Percentiles rank a stretch among this genome's conserved stretches.
phyloP scores from a whole-genome alignment of 1,140 invertebrate species.

The Listronotus oregonensis region DNA sequence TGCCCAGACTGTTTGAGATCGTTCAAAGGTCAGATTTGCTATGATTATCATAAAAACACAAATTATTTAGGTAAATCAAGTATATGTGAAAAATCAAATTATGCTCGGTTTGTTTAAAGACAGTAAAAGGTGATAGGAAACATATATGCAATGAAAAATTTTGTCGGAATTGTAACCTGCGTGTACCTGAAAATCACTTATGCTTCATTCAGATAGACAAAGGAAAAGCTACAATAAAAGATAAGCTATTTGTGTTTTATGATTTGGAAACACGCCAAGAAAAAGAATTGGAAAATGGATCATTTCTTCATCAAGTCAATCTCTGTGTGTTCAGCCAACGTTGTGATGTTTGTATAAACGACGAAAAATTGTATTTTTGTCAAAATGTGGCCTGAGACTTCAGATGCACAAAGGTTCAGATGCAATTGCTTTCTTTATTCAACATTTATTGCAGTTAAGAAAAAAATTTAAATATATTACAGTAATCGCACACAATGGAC shows the following conservation, averaged over 20 bases:
- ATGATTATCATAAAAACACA: too few species aligned
- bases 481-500: conserved; percentile 16
- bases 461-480: conserved; percentile 17
- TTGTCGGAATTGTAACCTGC: conserved; percentile 20
- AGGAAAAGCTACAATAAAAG: conserved; percentile 12
- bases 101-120: conserved; percentile 7
- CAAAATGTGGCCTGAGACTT: conserved; percentile 6
- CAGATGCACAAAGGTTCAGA: neutral
- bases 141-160: conserved; percentile 22
- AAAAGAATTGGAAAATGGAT: conserved; percentile 11
- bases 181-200: conserved; percentile 18
- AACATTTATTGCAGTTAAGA: conserved; percentile 5
- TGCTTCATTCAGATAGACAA: conserved; percentile 26
- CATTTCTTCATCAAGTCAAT: conserved; percentile 23
- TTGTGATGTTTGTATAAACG: conserved; percentile 20
- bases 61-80: too few species aligned
- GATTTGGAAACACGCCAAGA: conserved; percentile 34
- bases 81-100: too few species aligned
- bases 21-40: too few species aligned
- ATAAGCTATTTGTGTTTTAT: conserved; percentile 33
- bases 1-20: too few species aligned
- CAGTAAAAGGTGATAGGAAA: neutral
- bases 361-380: conserved; percentile 1
- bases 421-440: conserved; percentile 2
- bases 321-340: conserved; percentile 15